phyloP scores from a whole-genome alignment of 2,113 vertebrate species.

The Leptocoma aspasia region DNA sequence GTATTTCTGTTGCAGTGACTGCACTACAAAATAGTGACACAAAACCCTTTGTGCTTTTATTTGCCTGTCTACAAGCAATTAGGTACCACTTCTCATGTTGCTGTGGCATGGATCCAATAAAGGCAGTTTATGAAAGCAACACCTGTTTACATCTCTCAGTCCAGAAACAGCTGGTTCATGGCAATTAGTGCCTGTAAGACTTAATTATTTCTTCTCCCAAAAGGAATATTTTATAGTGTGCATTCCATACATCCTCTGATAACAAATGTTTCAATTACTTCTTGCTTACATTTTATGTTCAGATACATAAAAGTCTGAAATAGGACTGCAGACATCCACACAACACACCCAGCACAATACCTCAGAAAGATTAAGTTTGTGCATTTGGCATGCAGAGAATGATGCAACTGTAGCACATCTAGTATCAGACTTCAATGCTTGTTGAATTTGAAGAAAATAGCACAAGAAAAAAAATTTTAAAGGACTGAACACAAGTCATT shows the following conservation, averaged over 20 bases:
- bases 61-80: not conserved
- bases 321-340: not conserved
- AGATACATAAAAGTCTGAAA: not conserved
- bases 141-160: not conserved
- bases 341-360: not conserved
- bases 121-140: not conserved
- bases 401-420: not conserved
- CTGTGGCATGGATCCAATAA: not conserved
- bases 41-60: not conserved
- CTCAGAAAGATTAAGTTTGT: not conserved
- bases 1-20: not conserved
- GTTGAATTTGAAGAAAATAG: not conserved
- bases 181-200: not conserved
- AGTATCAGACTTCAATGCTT: not conserved
- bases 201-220: not conserved
- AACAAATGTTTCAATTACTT: not conserved
- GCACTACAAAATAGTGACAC: not conserved
- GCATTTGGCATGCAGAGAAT: not conserved
- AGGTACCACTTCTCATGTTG: not conserved
- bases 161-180: not conserved
- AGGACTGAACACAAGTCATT: not conserved
- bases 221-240: not conserved
- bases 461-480: not conserved
- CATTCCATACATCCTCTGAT: not conserved
- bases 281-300: not conserved